Conservation (phyloP, 2,113 vertebrate species). For the human region DNA sequence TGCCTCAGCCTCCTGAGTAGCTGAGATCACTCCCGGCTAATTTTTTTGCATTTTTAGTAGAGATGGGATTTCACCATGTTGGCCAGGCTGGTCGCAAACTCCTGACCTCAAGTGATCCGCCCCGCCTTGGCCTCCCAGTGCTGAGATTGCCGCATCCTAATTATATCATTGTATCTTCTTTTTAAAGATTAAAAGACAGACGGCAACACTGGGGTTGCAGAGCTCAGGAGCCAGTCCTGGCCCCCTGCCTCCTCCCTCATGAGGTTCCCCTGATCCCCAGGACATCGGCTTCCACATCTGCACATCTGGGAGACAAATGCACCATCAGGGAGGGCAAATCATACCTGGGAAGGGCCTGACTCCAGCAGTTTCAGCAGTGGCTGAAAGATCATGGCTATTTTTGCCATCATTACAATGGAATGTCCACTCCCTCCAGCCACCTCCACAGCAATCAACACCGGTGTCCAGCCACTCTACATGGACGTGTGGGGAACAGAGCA, state of each 20-base stretch:
- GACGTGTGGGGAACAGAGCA: neutral
- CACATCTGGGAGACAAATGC: neutral
- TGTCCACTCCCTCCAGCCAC: neutral
- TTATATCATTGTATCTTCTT: too few species aligned
- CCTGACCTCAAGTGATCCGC: too few species aligned
- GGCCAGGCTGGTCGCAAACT: too few species aligned
- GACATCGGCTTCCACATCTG: neutral
- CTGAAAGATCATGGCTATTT: fast-evolving
- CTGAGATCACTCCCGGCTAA: too few species aligned
- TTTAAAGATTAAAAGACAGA: neutral
- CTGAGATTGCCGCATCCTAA: too few species aligned
- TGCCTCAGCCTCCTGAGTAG: too few species aligned
- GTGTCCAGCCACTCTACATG: fast-evolving
- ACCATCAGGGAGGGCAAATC: fast-evolving
- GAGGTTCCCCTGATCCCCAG: neutral
- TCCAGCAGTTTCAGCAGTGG: fast-evolving
- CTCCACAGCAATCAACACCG: neutral
- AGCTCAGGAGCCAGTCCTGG: neutral
- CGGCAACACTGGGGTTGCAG: fast-evolving
- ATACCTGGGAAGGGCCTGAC: fast-evolving
- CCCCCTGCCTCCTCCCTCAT: neutral
- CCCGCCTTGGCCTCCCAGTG: too few species aligned
- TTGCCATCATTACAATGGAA: fast-evolving
- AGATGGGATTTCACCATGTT: too few species aligned
- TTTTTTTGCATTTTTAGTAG: too few species aligned